These are phyloP conservation scores for Drosophila dives DNA, from an alignment of 2,888 invertebrate genomes.

Conservation along the genomic window DNA sequence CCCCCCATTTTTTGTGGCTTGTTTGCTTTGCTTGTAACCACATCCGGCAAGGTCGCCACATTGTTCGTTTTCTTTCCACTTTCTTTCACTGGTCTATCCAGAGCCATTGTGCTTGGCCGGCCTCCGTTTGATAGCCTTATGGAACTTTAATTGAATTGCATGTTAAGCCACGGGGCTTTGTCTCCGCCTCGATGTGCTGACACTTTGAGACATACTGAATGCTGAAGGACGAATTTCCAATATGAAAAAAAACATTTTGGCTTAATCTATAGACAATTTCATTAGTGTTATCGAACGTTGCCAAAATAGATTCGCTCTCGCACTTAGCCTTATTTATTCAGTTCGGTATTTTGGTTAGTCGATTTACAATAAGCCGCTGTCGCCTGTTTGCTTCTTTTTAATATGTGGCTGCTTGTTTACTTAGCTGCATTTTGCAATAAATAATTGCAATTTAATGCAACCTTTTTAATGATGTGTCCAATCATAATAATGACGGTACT, in stretches of 20 bases:
- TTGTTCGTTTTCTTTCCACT: constrained; percentile 27
- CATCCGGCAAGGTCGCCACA: constrained; percentile 50
- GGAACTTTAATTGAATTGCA: constrained; percentile 78
- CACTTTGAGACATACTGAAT: constrained; percentile 39
- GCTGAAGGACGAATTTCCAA: constrained; percentile 16
- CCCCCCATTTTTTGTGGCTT: background rate
- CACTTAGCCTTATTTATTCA: constrained; percentile 28
- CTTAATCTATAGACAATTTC: constrained; percentile 40
- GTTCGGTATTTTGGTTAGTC: constrained; percentile 22
- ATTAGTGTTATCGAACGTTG: constrained; percentile 54
- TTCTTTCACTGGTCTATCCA: constrained; percentile 8
- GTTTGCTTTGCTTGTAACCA: constrained; percentile 53
- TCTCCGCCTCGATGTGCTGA: constrained; percentile 42
- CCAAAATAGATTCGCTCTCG: constrained; percentile 19
- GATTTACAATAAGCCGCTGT: constrained; percentile 41
- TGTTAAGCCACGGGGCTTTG: constrained; percentile 59
- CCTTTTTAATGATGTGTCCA: constrained; percentile 55
- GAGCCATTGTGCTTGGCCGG: constrained; percentile 27
- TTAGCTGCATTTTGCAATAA: constrained; percentile 68
- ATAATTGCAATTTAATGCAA: constrained; percentile 69
- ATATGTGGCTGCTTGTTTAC: constrained; percentile 46
- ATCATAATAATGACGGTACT: background rate
- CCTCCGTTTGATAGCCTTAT: constrained; percentile 62
- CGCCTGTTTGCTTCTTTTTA: constrained; percentile 30
- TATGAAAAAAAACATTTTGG: constrained; percentile 1